Evolutionary conservation across 2,888 invertebrate genomes (phyloP).

Genomic region (Drosophila mimetica): DNA sequence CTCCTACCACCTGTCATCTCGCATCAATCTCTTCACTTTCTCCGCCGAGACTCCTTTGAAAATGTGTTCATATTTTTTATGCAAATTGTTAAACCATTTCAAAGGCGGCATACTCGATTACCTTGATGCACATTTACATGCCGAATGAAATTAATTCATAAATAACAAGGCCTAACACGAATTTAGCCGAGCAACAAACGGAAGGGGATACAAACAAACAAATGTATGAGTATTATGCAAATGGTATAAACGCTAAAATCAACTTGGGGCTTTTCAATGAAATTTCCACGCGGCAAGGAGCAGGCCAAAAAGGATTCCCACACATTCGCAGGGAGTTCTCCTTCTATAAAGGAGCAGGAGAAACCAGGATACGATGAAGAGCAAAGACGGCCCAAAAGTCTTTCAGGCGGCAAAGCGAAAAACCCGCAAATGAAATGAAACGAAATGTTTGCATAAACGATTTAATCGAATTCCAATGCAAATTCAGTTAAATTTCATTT

Average conservation of each 20-base stretch:
- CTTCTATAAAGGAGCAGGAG: background rate
- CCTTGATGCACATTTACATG: constrained; percentile 69
- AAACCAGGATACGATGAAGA: too few species aligned
- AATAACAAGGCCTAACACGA: constrained; percentile 68
- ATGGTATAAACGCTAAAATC: constrained; percentile 73
- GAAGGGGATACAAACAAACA: constrained; percentile 54
- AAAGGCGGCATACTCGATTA: constrained; percentile 63
- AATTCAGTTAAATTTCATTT: constrained; percentile 83
- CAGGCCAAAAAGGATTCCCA: constrained; percentile 64
- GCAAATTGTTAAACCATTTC: constrained; percentile 49
- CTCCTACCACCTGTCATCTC: constrained; percentile 9
- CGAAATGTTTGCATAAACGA: constrained; percentile 84
- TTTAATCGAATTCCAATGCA: constrained; percentile 84
- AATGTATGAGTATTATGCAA: constrained; percentile 83
- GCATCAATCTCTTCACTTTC: constrained; percentile 40
- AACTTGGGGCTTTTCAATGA: constrained; percentile 68
- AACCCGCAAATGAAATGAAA: constrained; percentile 78
- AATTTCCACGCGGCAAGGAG: constrained; percentile 56
- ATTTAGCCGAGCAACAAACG: constrained; percentile 45
- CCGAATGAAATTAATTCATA: constrained; percentile 75
- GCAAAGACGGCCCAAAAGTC: constrained; percentile 34
- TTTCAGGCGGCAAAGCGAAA: constrained; percentile 63
- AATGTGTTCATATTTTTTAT: constrained; percentile 60
- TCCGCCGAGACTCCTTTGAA: constrained; percentile 12
- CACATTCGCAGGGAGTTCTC: constrained; percentile 21